These are phyloP conservation scores for Pasiphila rectangulata DNA, from an alignment of 2,888 invertebrate species.

Conservation along the genomic window DNA sequence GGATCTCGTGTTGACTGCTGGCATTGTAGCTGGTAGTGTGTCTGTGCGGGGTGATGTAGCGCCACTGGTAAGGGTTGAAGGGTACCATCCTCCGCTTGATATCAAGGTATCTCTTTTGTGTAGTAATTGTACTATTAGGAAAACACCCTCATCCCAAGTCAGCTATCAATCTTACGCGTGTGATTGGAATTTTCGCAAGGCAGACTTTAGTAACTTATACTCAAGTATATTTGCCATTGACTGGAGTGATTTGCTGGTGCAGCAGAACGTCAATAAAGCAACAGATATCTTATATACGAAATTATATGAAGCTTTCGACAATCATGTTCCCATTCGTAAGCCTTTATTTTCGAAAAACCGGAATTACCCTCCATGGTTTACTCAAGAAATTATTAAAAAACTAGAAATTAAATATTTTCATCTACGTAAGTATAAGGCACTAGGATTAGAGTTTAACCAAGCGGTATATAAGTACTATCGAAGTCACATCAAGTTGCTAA, in stretches of 20 bases:
- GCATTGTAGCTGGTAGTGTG: not conserved
- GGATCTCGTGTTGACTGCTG: conserved; percentile 7
- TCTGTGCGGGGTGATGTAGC: not conserved
- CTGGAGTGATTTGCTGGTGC: not conserved
- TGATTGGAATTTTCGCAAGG: conserved; percentile 8
- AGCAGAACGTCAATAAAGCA: conserved; percentile 1
- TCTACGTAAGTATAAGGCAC: conserved; percentile 4
- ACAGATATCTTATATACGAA: conserved; percentile 1
- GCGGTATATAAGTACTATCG: no score
- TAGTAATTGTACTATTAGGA: not conserved
- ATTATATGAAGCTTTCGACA: not conserved
- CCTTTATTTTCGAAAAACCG: no score
- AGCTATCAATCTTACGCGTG: not conserved
- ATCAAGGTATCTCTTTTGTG: not conserved
- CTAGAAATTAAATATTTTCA: conserved; percentile 9
- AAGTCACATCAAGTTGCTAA: no score
- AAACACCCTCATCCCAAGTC: not conserved
- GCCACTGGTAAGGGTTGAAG: conserved; percentile 1
- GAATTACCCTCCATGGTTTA: conserved; percentile 9
- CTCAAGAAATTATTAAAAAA: conserved; percentile 4
- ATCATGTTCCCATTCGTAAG: not conserved
- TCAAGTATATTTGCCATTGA: conserved; percentile 10
- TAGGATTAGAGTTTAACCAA: conserved; percentile 3
- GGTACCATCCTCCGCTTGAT: not conserved
- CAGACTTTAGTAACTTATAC: conserved; percentile 7